phyloP scores from a whole-genome alignment of 2,888 invertebrate genomes.

The Drosophila flavopinicola region DNA sequence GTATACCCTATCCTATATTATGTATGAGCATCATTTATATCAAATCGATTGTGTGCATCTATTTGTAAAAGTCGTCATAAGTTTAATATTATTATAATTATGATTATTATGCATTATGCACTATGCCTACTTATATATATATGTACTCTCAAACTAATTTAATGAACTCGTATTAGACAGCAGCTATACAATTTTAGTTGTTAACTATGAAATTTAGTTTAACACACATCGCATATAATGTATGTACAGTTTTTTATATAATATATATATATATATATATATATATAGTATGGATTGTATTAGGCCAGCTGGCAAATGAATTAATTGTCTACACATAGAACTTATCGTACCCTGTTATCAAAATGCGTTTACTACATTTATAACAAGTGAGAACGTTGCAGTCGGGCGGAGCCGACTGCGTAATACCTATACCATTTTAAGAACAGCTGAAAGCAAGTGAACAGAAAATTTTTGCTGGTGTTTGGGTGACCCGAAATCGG shows the following conservation, averaged over 20 bases:
- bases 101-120: conserved; percentile 20
- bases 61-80: conserved; percentile 50
- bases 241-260: conserved; percentile 53
- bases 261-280: conserved; percentile 36
- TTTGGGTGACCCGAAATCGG: too few species aligned
- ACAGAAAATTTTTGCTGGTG: too few species aligned
- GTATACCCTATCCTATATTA: conserved; percentile 17
- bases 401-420: too few species aligned
- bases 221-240: conserved; percentile 63
- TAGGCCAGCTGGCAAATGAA: conserved; percentile 43
- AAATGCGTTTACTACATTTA: conserved; percentile 80
- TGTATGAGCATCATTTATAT: conserved; percentile 44
- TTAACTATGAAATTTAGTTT: conserved; percentile 68
- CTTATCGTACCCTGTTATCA: conserved; percentile 71
- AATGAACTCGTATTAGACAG: conserved; percentile 50
- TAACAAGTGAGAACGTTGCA: too few species aligned
- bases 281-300: conserved; percentile 39
- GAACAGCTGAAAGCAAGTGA: too few species aligned
- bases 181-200: conserved; percentile 70
- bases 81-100: conserved; percentile 34
- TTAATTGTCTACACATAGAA: conserved; percentile 41
- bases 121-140: conserved; percentile 69
- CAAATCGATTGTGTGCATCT: conserved; percentile 43
- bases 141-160: conserved; percentile 72
- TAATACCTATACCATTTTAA: too few species aligned